Base-by-base conservation (phyloP, 2,113 vertebrate species). In the Corapipo altera region DNA sequence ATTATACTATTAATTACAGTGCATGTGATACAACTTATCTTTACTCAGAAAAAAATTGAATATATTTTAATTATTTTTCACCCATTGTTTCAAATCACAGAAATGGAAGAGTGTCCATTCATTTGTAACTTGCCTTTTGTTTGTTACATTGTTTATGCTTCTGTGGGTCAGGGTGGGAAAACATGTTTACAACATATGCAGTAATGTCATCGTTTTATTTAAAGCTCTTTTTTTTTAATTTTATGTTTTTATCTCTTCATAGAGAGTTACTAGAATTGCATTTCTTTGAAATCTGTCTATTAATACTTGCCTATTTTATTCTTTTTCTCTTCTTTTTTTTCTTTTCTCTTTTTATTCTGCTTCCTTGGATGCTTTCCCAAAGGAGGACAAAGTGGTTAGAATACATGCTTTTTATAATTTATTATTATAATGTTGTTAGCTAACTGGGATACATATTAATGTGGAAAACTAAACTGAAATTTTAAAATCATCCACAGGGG, bases 311-410 rank as follows among this genome's bases (percentile, higher is more conserved):
- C 92, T 98, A 76, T 95, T 96, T 96, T 97, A 96, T 96, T 91
- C 96, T 98, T 97, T 97, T 96, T 97, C 91, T 93, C 89, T 97
- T 97, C 93, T 97, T 97, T 91, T 84, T 97, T 96, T 94, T 41
- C 96, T 94, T 94, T 96, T 97, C 93, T 97, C 93, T 97, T 95
- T 97, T 95, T 98, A 96, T 97, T 98, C 98, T 99, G 99, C 99
- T 99, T 98, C 98, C 98, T 98, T 98, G 99, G 99, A 99, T 99
- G 99, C 99, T 98, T 98, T 98, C 98, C 98, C 98, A 98, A 99
- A 99, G 99, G 99, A 99, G 99, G 99, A 99, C 98, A 99, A 99
- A 99, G 99, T 99, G 99, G 99, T 99, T 99, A 99, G 99, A 99
- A 99, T 98, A 98, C 98, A 98, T 98, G 91, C 91, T 98, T 98